Conservation (phyloP, 2,113 vertebrate genomes). For the Myotis davidii region DNA sequence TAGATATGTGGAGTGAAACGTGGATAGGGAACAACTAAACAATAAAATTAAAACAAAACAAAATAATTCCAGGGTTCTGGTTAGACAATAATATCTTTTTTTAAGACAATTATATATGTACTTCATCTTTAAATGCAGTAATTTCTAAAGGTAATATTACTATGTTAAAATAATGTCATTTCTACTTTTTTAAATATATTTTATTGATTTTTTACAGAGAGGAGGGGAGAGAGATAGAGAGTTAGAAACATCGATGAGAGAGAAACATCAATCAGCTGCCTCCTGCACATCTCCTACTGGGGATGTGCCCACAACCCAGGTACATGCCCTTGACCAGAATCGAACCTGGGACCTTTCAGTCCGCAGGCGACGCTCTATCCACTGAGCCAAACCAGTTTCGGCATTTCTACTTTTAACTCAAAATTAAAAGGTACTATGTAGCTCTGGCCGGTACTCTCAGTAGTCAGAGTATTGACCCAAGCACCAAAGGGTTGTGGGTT, state of each 20-base stretch:
- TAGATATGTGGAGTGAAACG: neutral
- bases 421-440: neutral
- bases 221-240: too few species aligned
- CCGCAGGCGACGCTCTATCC: too few species aligned
- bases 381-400: too few species aligned
- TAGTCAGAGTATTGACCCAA: neutral
- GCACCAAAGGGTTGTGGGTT: too few species aligned
- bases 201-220: too few species aligned
- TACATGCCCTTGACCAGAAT: too few species aligned
- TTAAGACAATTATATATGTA: constrained; percentile 14
- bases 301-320: too few species aligned
- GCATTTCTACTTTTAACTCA: neutral
- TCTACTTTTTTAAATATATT: too few species aligned
- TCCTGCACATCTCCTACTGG: too few species aligned
- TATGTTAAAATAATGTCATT: constrained; percentile 1
- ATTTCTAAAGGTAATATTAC: constrained; percentile 46
- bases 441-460: neutral
- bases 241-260: too few species aligned
- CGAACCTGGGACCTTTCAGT: too few species aligned
- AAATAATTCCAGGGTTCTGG: neutral
- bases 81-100: neutral
- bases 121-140: neutral
- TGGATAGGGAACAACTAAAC: neutral
- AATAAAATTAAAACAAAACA: constrained; percentile 14
- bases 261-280: too few species aligned